Evolutionary conservation across 2,888 invertebrate species (phyloP), one percentile per base, ranked within the genome.

Genomic region (Calliphora vomitoria): DNA sequence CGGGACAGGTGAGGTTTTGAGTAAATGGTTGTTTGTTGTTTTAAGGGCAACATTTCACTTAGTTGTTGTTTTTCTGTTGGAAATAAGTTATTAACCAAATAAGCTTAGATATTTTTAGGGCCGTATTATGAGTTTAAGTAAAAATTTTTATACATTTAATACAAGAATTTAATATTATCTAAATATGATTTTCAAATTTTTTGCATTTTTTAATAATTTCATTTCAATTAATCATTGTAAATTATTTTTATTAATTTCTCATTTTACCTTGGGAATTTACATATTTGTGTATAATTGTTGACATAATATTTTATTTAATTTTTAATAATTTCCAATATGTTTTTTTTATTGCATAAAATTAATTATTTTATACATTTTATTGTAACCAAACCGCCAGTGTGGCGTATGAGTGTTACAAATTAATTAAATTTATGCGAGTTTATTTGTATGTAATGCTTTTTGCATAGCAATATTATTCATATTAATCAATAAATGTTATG

Each of bases 231-330:
- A 4, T 38, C 44, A 41, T 41, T 66, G 44, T 4, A 25, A 47
- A 50, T 69, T 50, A 47, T 69, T 69, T 68, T 31, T 41, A 25
- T 69, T 69, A 69, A 69, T 69, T 69, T 50, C 25, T 10, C 15
- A 50, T 44, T 66, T 44, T 18, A 66, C 20, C 55, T 55, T 20
- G 55, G 55, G 11, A 55, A 10, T 55, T 55, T 20, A 55, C 5
- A 6, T 35, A 6, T 35, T 4, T 35, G 35, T 55, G 8, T 55
- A 8, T 55, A 55, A 55, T 20, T 55, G 60, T 15, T 60, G 60
- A 35, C 60, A 60, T 35, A 35, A 60, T 35, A 6, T 60, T 60
- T 60, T 5, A 38, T 55, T 72, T 55, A 41, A 58, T 58, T 41
- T 72, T 0, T 3, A 31, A 31, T 55, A 72, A 71, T 55, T 8